Evolutionary conservation across 92 coral and sea anemone genomes (phyloP).

Genomic region (Zoanthus gigantus): DNA sequence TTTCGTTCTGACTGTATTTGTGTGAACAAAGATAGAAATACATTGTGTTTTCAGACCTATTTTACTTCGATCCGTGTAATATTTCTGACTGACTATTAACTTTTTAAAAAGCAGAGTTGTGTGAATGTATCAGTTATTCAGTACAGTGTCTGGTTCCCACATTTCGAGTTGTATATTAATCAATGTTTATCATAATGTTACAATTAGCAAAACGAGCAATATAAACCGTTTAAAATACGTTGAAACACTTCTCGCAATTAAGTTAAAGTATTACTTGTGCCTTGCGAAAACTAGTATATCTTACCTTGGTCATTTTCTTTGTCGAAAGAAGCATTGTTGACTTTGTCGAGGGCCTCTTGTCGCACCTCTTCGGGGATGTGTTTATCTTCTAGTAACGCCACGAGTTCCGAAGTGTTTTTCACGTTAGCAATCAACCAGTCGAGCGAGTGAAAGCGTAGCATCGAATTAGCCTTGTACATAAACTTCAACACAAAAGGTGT

Average conservation of each 20-base stretch:
- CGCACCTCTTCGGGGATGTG: slow-evolving; percentile 93
- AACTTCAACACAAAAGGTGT: slow-evolving; percentile 92
- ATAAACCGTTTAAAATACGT: background rate
- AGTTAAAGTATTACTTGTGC: background rate
- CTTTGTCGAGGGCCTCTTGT: slow-evolving; percentile 91
- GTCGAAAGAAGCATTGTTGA: slow-evolving; percentile 69
- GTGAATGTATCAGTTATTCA: background rate
- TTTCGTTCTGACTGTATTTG: background rate
- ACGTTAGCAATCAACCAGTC: slow-evolving; percentile 98
- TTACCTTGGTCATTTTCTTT: slow-evolving; percentile 39
- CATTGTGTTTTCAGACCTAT: background rate
- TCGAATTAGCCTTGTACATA: slow-evolving; percentile 91
- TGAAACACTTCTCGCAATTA: background rate
- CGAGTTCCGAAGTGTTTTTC: slow-evolving; percentile 80
- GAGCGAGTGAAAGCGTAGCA: slow-evolving; percentile 91
- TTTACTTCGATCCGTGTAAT: background rate
- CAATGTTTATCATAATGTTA: background rate
- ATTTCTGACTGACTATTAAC: no score
- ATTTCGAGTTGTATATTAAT: slow-evolving; percentile 10
- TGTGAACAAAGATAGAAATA: background rate
- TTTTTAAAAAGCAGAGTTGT: no score
- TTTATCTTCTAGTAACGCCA: slow-evolving; percentile 81
- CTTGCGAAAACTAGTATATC: background rate
- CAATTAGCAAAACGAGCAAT: background rate
- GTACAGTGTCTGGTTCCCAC: background rate